Conservation (phyloP, 2,888 invertebrate species). For the Conops quadrifasciatus region DNA sequence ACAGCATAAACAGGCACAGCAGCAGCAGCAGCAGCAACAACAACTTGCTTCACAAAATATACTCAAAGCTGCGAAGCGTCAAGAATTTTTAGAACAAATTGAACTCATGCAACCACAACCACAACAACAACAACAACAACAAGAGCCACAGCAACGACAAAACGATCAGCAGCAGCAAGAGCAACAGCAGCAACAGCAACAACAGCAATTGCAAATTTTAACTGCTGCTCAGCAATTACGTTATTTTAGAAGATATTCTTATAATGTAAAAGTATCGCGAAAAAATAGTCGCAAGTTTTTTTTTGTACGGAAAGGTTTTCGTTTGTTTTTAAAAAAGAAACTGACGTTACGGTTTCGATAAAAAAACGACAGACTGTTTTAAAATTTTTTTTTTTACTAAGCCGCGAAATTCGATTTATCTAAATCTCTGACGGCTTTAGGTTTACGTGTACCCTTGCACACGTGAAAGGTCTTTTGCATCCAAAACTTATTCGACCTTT, state of each 20-base stretch:
- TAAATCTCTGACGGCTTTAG: too few species aligned
- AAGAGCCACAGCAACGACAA: conserved; percentile 44
- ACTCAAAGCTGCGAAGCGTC: conserved; percentile 33
- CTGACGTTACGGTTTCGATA: too few species aligned
- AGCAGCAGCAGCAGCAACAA: conserved; percentile 38
- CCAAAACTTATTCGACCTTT: too few species aligned
- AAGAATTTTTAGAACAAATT: conserved; percentile 40
- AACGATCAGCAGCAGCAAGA: conserved; percentile 39
- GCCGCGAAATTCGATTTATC: too few species aligned
- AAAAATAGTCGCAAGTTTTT: conserved; percentile 16
- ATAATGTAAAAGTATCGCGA: conserved; percentile 63
- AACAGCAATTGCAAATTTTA: conserved; percentile 47
- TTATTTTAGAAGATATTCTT: conserved; percentile 62
- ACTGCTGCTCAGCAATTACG: conserved; percentile 61
- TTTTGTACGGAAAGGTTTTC: neutral
- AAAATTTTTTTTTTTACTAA: too few species aligned
- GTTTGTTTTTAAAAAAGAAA: too few species aligned
- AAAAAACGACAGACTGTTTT: too few species aligned
- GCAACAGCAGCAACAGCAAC: conserved; percentile 35
- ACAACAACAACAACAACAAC: conserved; percentile 41
- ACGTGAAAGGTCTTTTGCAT: too few species aligned
- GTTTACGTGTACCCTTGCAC: too few species aligned
- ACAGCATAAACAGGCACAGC: conserved; percentile 31
- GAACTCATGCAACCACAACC: conserved; percentile 38
- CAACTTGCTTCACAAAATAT: conserved; percentile 42